phyloP scores from a whole-genome alignment of 1,140 invertebrate genomes.

The Drosophila elegans region DNA sequence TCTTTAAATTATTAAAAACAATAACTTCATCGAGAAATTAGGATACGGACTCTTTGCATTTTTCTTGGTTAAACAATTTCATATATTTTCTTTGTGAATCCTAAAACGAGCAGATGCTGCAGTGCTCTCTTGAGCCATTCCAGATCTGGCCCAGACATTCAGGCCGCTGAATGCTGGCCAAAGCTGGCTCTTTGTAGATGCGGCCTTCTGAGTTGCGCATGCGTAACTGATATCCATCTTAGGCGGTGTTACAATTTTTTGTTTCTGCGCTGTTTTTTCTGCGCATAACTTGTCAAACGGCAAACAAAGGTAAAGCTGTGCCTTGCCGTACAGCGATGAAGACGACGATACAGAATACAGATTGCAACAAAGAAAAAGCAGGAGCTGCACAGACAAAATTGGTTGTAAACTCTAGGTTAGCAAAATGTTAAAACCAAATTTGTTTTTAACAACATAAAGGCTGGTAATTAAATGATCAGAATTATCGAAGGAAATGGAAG shows the following conservation, averaged over 20 bases:
- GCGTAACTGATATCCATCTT: conserved; percentile 78
- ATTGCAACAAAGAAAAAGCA: conserved; percentile 43
- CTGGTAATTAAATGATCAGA: too few species aligned
- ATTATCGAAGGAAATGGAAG: too few species aligned
- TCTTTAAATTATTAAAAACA: too few species aligned
- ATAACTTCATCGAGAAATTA: too few species aligned
- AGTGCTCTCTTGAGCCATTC: not conserved
- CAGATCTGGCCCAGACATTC: conserved; percentile 26
- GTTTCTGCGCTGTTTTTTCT: conserved; percentile 18
- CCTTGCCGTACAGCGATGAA: conserved; percentile 26
- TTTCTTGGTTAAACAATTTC: not conserved
- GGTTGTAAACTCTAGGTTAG: not conserved
- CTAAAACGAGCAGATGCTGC: not conserved
- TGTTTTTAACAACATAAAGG: too few species aligned
- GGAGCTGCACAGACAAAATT: conserved; percentile 2
- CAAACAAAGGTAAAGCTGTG: conserved; percentile 60
- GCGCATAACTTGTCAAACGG: conserved; percentile 76
- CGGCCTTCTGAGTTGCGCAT: conserved; percentile 51
- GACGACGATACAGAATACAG: conserved; percentile 44
- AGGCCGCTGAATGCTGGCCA: conserved; percentile 25
- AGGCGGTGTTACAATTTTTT: conserved; percentile 69
- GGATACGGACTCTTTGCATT: not conserved
- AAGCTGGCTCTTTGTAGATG: conserved; percentile 31
- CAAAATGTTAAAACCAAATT: not conserved
- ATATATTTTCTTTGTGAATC: not conserved